Conservation (phyloP, 2,888 invertebrate species). For the Malachius bipustulatus region DNA sequence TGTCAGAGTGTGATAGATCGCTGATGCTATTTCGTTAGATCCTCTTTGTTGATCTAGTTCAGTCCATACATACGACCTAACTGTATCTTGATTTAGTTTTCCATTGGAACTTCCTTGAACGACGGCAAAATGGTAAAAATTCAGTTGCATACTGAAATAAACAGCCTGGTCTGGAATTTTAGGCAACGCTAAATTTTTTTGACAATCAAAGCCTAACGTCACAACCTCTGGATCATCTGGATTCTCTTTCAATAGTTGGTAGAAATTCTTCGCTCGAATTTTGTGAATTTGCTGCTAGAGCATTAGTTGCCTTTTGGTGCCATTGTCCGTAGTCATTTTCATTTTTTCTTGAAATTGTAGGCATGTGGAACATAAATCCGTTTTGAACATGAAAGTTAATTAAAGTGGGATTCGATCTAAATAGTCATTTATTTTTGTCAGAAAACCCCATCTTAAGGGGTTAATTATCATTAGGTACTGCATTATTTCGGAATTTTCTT, state of each 20-base stretch:
- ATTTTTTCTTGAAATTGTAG: too few relatives aligned
- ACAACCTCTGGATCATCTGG: slow-evolving; percentile 3
- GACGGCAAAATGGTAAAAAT: slow-evolving; percentile 4
- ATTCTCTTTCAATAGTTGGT: slow-evolving; percentile 3
- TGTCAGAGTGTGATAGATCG: slow-evolving; percentile 17
- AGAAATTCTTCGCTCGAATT: slow-evolving; percentile 3
- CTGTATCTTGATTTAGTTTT: slow-evolving; percentile 4
- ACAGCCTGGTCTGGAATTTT: slow-evolving; percentile 4
- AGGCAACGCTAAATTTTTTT: slow-evolving; percentile 4
- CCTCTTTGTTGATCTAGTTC: slow-evolving; percentile 23
- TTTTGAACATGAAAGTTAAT: too few relatives aligned
- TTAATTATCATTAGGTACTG: too few relatives aligned
- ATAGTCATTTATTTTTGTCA: too few relatives aligned
- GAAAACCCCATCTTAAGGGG: too few relatives aligned
- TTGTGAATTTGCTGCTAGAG: slow-evolving; percentile 3
- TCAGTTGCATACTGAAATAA: too few relatives aligned
- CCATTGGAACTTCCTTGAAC: slow-evolving; percentile 13
- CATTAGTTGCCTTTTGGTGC: slow-evolving; percentile 2
- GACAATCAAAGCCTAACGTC: slow-evolving; percentile 2
- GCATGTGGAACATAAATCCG: too few relatives aligned
- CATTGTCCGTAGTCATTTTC: slow-evolving; percentile 4
- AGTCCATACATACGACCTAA: slow-evolving; percentile 21
- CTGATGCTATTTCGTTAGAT: slow-evolving; percentile 23
- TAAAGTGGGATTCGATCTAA: too few relatives aligned
- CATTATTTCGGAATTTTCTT: too few relatives aligned